A percentile compares a stretch with the other conserved stretches of the same genome.
Evolutionary conservation across 2,797 vertebrate species (phyloP).

Genomic region (Malurus splendens): DNA sequence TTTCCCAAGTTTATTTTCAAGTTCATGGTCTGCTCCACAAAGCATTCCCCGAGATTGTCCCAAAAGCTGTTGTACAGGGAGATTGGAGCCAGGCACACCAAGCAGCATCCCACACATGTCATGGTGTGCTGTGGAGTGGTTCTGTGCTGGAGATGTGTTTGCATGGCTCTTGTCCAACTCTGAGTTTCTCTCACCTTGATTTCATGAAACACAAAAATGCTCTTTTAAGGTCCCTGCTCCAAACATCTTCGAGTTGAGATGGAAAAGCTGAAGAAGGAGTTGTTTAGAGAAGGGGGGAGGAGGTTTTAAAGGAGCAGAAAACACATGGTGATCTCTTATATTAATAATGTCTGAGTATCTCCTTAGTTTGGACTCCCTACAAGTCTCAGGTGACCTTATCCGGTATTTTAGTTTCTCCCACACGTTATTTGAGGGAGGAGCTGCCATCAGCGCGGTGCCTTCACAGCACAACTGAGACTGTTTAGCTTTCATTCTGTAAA

Average conservation of each 20-base stretch:
- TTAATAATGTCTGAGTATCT: background rate
- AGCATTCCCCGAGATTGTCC: background rate
- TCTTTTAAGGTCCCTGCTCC: background rate
- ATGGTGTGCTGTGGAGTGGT: background rate
- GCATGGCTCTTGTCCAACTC: background rate
- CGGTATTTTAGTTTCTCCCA: background rate
- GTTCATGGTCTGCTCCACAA: background rate
- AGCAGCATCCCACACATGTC: rapidly evolving
- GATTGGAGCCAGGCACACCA: background rate
- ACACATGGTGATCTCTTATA: background rate
- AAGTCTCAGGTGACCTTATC: background rate
- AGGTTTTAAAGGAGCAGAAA: background rate
- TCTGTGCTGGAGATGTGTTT: background rate
- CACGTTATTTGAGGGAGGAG: background rate
- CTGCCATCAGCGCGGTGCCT: background rate
- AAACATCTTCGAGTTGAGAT: background rate
- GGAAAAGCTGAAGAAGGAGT: background rate
- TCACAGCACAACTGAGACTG: background rate
- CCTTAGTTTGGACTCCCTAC: background rate
- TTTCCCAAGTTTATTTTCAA: background rate
- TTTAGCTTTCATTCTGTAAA: constrained; percentile 31
- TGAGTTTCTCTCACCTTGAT: background rate
- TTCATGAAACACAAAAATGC: background rate
- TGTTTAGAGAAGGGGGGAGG: background rate
- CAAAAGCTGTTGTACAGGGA: background rate